Evolutionary conservation across 2,797 vertebrate genomes (phyloP), one percentile per base, ranked within the genome.

Genomic region (Jordanella pulchra): DNA sequence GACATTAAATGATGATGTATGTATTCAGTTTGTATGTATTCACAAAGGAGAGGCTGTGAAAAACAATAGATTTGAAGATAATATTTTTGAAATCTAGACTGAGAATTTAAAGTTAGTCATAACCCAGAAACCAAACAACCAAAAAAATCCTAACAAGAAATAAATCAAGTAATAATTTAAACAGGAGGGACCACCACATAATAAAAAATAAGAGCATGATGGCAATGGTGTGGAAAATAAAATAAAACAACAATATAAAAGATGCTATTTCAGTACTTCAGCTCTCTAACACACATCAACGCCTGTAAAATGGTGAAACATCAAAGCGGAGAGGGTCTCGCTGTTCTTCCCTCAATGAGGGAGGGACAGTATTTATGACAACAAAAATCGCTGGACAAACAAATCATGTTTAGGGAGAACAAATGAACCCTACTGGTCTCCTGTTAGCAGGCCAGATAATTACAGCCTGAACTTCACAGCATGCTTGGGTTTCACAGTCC

Each of bases 391-490:
- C 81, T 88, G 84, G 74, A 85, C 87, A 87, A 91, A 91, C 88
- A 92, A 68, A 42, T 51, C 45, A 65, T 86, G 85, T 89, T 89
- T 83, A 81, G n/a, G 42, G 73, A 92, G 71, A 84, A 86, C 84
- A 86, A 86, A 81, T 82, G 79, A 89, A 87, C 79, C 67, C 67
- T 75, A 82, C 86, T 89, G 87, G 90, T 92, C 92, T 89, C 65
- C 80, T 87, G 42, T 82, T 77, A 86, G 87, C 86, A 77, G 76
- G 75, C 85, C 80, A 39, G 53, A 87, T 91, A 87, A 92, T 93
- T 92, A 91, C 92, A 51, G 88, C 81, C 69, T 79, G 81, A 89
- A 88, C 84, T 85, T 80, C 75, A 44, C 71, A 67, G 82, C 71
- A 87, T 87, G 85, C 80, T 89, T 76, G 73, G 75, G 81, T 88